These are phyloP conservation scores for Dasypus novemcinctus DNA, from an alignment of 2,113 vertebrate species.

Conservation along the genomic window DNA sequence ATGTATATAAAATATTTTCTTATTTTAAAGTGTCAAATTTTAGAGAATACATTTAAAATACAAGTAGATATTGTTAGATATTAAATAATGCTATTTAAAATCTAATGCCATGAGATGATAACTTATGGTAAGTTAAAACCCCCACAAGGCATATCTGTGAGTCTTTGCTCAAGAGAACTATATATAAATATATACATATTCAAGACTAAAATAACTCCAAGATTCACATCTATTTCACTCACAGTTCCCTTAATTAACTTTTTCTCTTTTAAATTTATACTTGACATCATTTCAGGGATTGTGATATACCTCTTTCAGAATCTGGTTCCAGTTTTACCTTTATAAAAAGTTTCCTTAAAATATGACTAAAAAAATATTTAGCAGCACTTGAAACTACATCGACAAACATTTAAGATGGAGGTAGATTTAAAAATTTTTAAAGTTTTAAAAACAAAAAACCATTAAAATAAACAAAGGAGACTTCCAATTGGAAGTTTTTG, in stretches of 20 bases:
- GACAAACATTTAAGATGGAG: slow-evolving; percentile 15
- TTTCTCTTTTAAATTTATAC: slow-evolving; percentile 14
- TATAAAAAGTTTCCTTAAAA: neutral
- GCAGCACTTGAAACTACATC: neutral
- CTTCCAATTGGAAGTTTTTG: neutral
- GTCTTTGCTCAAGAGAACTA: slow-evolving; percentile 20
- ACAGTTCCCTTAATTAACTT: neutral
- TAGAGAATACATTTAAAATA: neutral
- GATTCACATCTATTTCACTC: slow-evolving; percentile 12
- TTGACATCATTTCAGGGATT: neutral
- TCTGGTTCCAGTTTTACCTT: neutral
- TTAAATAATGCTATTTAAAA: neutral
- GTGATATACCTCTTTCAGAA: neutral
- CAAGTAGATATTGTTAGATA: neutral
- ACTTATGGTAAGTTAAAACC: neutral
- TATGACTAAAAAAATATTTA: slow-evolving; percentile 37
- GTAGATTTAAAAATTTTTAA: slow-evolving; percentile 26
- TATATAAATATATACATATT: no score
- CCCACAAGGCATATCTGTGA: neutral
- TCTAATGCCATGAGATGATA: neutral
- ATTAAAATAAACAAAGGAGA: neutral
- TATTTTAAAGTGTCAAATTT: neutral
- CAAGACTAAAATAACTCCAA: neutral
- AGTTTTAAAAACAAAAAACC: neutral
- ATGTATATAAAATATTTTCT: slow-evolving; percentile 18